Base-by-base conservation (phyloP, 2,797 vertebrate genomes). In the Tolypeutes matacus region DNA sequence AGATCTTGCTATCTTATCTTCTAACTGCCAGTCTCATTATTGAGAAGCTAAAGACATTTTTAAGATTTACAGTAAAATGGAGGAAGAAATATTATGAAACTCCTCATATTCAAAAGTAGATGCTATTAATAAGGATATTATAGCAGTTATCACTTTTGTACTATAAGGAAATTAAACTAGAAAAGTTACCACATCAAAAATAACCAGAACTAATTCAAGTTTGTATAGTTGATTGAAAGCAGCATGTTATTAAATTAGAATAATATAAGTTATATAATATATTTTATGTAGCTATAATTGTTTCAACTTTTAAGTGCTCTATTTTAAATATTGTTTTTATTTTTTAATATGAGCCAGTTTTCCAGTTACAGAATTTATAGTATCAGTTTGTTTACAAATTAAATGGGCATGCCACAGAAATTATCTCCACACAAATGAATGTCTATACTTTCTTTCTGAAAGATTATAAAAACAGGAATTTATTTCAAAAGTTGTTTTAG, bases 361-460 rank as follows among this genome's bases (percentile, higher is more conserved):
- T 88, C 42, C 62, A 90, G 5, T 83, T 89, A 58, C 4, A 73
- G 62, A 82, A 86, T 78, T 84, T 87, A 15, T 75, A 65, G 21
- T 20, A 60, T 86, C 64, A 65, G 29, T 73, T 86, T 93, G 7
- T 42, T 39, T n/a, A 84, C 20, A 89, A 36, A 67, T 25, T 49
- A 62, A 93, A 53, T 75, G 27, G 51, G 17, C 17, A 86, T 27
- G 27, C 3, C 1, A n/a, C 23, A 73, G 76, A 81, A 36, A 17
- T 69, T 73, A 82, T 39, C 73, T 53, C 56, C 27, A 62, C 31
- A 56, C n/a, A 86, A 65, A 73, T 84, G 31, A 23, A 21, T 76
- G 5, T 72, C 81, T 34, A 49, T 49, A 36, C 76, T 94, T 93
- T 93, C 58, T 76, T 95, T 75, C 46, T 58, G 65, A 58, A 91